Base-by-base conservation (phyloP, 1,140 invertebrate species). In the Diplogasteroides magnus region DNA sequence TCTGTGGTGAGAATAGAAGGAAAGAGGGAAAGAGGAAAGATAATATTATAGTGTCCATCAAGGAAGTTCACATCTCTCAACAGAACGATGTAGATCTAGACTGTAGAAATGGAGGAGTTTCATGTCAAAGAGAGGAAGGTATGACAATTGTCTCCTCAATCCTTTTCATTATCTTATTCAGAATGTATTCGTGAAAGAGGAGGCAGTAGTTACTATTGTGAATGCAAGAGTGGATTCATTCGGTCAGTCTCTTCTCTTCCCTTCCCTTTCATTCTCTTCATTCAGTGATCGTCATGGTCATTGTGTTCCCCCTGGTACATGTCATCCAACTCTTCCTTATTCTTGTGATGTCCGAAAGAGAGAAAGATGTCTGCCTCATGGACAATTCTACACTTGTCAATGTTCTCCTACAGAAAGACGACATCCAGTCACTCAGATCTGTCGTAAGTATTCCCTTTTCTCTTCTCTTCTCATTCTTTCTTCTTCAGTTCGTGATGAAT, bases 341-440 rank as follows among this genome's bases (percentile, higher is more conserved):
- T 60, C 73, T 31, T 82, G 80, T 68, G 80, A 82, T 65, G 58
- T 77, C 15, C 63, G 80, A 25, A 83, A 83, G 63, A 63, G 76
- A 27, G 82, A 82, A 61, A 61, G 72, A n/a, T 82, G 80, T 64
- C 72, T 82, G 28, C 70, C 78, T 61, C 79, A 82, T 64, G 81
- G 81, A n/a, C 69, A 70, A n/a, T 83, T 74, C 67, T 76, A 83
- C 71, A 80, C 76, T 27, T 82, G 80, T 64, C 80, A 82, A 67
- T 82, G 80, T 58, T 29, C 67, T 23, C 55, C 63, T 31, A 77
- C 71, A 14, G 77, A 80, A 57, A 72, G 71, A 28, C 72, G 81
- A n/a, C 82, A 82, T 64, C 76, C 81, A 25, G 72, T 77, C 15
- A 82, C 80, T 15, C 77, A 77, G 56, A 74, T 83, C 63, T 82